Base-by-base conservation (phyloP, 2,113 vertebrate genomes). In the Dipodomys spectabilis region DNA sequence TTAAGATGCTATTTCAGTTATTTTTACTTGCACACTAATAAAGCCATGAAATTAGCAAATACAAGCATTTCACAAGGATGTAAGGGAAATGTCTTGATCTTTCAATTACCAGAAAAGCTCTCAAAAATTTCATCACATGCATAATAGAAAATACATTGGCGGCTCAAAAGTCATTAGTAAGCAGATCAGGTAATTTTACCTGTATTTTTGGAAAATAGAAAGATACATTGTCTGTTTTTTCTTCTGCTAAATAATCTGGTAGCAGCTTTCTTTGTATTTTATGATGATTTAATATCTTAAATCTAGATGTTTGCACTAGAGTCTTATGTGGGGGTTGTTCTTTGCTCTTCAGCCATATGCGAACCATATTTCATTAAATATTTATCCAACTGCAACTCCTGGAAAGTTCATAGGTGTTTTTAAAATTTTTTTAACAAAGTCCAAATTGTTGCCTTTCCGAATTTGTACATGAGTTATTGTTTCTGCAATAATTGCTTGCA, bases 301-400 rank as follows among this genome's bases (percentile, higher is more conserved):
- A 16, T 82, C 92, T 35, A 81, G 32, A 65, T 10, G 84, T 95
- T 84, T 94, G 77, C 78, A 32, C 44, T 90, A 28, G 49, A 90
- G 65, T 25, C 30, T 67, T 7, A 30, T 32, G 72, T 83, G 82
- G 39, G 27, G 71, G 72, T 81, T 80, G 62, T 25, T 94, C 88
- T 96, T 69, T 85, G 16, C 22, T 94, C 28, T 71, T 83, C 0
- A 5, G n/a, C 82, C 95, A 81, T 9, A 57, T 75, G 84, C 19
- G 97, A 96, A 96, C 90, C 18, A 96, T 6, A 86, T 94, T 98
- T 83, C 79, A 75, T 77, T 90, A 83, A 64, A 78, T 7, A 85
- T 79, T 97, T 96, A 75, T 81, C 92, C 94, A 91, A 92, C 12
- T 93, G 69, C 19, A 95, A 92, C 53, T 93, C 39, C 84, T 88